A percentile compares a stretch with the other conserved stretches of the same genome.
These are phyloP conservation scores for Ennomos quercinarius DNA, from an alignment of 2,888 invertebrate genomes.

Conservation along the genomic window DNA sequence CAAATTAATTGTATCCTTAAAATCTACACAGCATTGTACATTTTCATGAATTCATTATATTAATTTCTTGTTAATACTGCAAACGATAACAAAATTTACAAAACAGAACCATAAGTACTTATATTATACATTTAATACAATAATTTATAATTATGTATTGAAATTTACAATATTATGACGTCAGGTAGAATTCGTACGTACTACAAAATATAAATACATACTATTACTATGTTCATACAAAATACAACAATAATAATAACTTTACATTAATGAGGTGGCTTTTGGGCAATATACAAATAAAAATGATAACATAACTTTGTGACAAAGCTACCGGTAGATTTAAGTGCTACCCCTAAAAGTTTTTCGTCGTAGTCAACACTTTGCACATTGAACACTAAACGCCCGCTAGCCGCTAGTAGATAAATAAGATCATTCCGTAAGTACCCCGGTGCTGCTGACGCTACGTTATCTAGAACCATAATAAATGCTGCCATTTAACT, in stretches of 20 bases:
- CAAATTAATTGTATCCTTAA: slow-evolving; percentile 62
- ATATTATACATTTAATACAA: too few relatives aligned
- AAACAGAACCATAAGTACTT: slow-evolving; percentile 24
- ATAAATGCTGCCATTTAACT: slow-evolving; percentile 70
- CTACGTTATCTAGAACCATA: slow-evolving; percentile 52
- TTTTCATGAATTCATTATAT: slow-evolving; percentile 47
- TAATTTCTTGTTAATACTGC: slow-evolving; percentile 63
- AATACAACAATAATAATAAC: slow-evolving; percentile 28
- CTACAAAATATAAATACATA: too few relatives aligned
- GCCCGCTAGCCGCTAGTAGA: slow-evolving; percentile 5
- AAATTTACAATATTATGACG: slow-evolving; percentile 12
- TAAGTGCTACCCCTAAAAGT: slow-evolving; percentile 15
- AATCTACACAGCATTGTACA: slow-evolving; percentile 62
- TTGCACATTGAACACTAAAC: slow-evolving; percentile 15
- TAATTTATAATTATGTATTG: slow-evolving; percentile 31
- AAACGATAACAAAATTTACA: slow-evolving; percentile 47
- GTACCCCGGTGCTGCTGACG: slow-evolving; percentile 69
- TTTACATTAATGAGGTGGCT: slow-evolving; percentile 32
- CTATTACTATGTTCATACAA: slow-evolving; percentile 24
- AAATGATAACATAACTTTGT: slow-evolving; percentile 26
- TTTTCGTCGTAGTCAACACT: slow-evolving; percentile 5
- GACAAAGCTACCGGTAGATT: slow-evolving; percentile 24
- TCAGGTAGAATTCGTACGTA: slow-evolving; percentile 12
- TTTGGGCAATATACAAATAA: slow-evolving; percentile 21
- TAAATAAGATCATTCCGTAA: slow-evolving; percentile 58